phyloP scores from a whole-genome alignment of 2,797 vertebrate genomes.

The Perodicticus potto region DNA sequence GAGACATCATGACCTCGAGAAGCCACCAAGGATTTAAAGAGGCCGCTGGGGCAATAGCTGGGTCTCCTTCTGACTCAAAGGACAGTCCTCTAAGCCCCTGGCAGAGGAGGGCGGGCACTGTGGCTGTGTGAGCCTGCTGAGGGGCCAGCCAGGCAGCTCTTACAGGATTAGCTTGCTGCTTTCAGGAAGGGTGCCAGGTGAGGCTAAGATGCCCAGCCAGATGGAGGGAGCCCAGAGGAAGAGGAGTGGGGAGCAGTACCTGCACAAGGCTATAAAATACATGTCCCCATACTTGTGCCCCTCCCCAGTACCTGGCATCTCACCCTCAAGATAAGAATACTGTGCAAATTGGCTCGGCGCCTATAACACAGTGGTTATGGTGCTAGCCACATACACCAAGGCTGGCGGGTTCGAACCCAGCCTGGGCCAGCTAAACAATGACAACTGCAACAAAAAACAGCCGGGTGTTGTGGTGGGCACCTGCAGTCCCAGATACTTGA shows the following conservation, averaged over 20 bases:
- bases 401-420: too few species aligned
- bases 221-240: conserved; percentile 16
- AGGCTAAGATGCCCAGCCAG: conserved; percentile 61
- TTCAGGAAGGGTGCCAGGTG: conserved; percentile 73
- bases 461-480: too few species aligned
- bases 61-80: conserved; percentile 68
- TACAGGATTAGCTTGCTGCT: conserved; percentile 78
- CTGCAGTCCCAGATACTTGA: too few species aligned
- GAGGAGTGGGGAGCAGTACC: background rate
- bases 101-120: conserved; percentile 27
- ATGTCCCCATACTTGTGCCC: background rate
- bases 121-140: conserved; percentile 42
- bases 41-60: conserved; percentile 33
- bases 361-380: too few species aligned
- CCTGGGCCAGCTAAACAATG: too few species aligned
- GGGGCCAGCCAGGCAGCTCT: conserved; percentile 72
- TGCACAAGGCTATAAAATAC: background rate
- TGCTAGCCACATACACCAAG: too few species aligned
- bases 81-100: conserved; percentile 77
- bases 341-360: too few species aligned
- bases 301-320: background rate
- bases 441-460: too few species aligned
- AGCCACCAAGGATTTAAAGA: conserved; percentile 80
- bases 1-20: conserved; percentile 71
- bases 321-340: too few species aligned